A percentile compares a stretch with the other conserved stretches of the same genome.
phyloP scores from a whole-genome alignment of 2,888 invertebrate genomes.

The Drosophila neutralis region DNA sequence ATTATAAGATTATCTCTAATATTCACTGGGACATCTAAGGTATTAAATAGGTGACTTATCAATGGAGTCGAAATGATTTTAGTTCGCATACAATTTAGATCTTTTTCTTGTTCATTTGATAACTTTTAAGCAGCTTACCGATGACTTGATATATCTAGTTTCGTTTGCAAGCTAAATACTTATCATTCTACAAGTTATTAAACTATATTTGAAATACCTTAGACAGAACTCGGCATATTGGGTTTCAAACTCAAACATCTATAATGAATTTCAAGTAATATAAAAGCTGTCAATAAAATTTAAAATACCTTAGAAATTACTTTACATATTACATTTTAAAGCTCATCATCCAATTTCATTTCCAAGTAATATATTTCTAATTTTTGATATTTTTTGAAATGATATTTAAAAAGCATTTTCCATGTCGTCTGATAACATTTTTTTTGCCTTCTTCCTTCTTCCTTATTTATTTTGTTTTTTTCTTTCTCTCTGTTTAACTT shows the following conservation, averaged over 20 bases:
- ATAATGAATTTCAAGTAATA: background rate
- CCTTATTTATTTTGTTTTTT: background rate
- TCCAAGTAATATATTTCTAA: background rate
- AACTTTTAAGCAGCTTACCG: background rate
- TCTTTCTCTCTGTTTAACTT: constrained; percentile 48
- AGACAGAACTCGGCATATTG: background rate
- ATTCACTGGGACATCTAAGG: background rate
- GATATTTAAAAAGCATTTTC: constrained; percentile 13
- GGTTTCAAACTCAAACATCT: background rate
- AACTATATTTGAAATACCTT: background rate
- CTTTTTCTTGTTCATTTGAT: background rate
- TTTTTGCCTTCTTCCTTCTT: background rate
- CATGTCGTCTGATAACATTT: background rate
- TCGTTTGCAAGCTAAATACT: background rate
- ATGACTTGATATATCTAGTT: background rate
- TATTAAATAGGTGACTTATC: background rate
- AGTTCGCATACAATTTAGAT: background rate
- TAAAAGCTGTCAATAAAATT: too few relatives aligned
- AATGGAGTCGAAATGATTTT: background rate
- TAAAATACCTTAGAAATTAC: background rate
- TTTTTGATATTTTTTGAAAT: background rate
- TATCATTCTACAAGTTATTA: background rate
- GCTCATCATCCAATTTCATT: background rate
- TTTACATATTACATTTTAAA: background rate
- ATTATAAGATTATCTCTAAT: background rate